These are phyloP conservation scores for Lasioglossum malachurum DNA, from an alignment of 2,888 invertebrate species.

Conservation along the genomic window DNA sequence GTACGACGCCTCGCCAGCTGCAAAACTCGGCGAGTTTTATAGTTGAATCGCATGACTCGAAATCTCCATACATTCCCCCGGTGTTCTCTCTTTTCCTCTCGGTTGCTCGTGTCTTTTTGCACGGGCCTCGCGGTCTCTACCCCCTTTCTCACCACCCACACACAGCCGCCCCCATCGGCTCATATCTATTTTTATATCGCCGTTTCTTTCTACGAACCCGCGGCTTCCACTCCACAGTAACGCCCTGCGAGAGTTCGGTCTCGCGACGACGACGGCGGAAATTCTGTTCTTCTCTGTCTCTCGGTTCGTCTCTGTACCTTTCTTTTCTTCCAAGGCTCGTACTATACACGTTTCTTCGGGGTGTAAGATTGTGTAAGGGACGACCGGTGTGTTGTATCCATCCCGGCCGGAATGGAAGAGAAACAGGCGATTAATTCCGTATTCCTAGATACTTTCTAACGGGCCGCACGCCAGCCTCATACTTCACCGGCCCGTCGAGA, in stretches of 20 bases:
- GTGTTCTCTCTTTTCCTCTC: slow-evolving; percentile 59
- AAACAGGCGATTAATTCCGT: slow-evolving; percentile 80
- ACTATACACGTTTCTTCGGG: neutral
- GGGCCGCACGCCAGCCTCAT: slow-evolving; percentile 76
- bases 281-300: neutral
- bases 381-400: neutral
- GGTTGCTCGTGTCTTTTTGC: slow-evolving; percentile 62
- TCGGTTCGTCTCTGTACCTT: neutral
- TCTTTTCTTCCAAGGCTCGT: neutral
- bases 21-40: slow-evolving; percentile 85
- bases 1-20: slow-evolving; percentile 82
- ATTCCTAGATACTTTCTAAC: slow-evolving; percentile 80
- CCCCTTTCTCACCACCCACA: slow-evolving; percentile 44
- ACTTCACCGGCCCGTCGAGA: slow-evolving; percentile 72
- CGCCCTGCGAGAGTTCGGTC: slow-evolving; percentile 45
- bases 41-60: slow-evolving; percentile 85
- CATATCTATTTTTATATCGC: slow-evolving; percentile 83
- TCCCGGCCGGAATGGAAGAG: slow-evolving; percentile 45
- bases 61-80: slow-evolving; percentile 83
- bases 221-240: slow-evolving; percentile 60
- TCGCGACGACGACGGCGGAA: slow-evolving; percentile 30
- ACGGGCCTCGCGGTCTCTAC: slow-evolving; percentile 37
- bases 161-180: slow-evolving; percentile 45
- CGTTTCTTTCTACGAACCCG: slow-evolving; percentile 72
- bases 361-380: neutral